Conservation (phyloP, 2,888 invertebrate species). For the Acrobasis consociella region DNA sequence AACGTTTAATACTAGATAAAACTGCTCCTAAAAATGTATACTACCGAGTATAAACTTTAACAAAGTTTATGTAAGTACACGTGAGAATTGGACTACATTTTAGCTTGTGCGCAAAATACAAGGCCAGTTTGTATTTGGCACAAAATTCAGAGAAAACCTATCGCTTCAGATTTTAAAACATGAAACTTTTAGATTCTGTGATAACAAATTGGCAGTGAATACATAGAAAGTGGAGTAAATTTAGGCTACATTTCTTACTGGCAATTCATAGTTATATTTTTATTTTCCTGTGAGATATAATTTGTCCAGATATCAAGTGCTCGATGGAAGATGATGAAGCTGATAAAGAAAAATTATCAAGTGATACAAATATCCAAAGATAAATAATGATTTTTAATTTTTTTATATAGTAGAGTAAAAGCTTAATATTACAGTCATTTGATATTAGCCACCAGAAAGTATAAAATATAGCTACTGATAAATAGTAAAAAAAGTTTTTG, state of each 20-base stretch:
- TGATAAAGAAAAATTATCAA: too few species aligned
- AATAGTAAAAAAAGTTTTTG: neutral
- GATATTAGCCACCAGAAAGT: too few species aligned
- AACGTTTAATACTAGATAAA: constrained; percentile 16
- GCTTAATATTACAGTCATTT: too few species aligned
- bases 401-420: too few species aligned
- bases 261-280: too few species aligned
- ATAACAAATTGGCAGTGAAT: neutral
- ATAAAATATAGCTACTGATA: neutral
- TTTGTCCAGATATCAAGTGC: too few species aligned
- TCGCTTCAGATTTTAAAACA: neutral
- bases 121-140: constrained; percentile 6
- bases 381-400: too few species aligned
- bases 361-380: too few species aligned
- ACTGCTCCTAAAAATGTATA: constrained; percentile 15
- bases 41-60: constrained; percentile 10
- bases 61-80: constrained; percentile 3
- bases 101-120: neutral
- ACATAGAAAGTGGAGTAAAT: too few species aligned
- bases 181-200: neutral
- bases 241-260: too few species aligned
- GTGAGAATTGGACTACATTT: constrained; percentile 14
- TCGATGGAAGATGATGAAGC: too few species aligned
- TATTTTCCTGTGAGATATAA: too few species aligned
- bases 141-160: neutral